Evolutionary conservation across 1,140 invertebrate genomes (phyloP).

Genomic region (Procambarus virginalis): DNA sequence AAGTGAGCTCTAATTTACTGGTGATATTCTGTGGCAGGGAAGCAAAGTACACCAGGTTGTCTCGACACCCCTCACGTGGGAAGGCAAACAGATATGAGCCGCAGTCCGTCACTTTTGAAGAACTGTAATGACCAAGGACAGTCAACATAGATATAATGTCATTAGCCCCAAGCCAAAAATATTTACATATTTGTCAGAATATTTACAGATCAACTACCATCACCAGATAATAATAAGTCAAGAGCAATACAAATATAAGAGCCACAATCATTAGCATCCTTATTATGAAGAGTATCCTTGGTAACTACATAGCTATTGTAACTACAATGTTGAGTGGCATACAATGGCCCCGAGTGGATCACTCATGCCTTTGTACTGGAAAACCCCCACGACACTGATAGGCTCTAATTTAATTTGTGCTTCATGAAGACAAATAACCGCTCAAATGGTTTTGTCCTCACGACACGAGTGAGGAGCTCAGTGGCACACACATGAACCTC

Average conservation of each 20-base stretch:
- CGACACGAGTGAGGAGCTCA: too few species aligned
- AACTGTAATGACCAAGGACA: background rate
- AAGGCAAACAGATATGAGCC: conserved; percentile 89
- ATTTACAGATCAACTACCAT: background rate
- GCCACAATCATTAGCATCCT: too few species aligned
- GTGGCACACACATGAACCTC: too few species aligned
- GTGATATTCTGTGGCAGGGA: conserved; percentile 77
- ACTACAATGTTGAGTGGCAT: too few species aligned
- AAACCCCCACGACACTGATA: too few species aligned
- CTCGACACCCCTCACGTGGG: conserved; percentile 88
- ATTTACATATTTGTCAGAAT: background rate
- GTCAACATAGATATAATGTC: background rate
- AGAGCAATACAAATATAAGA: background rate
- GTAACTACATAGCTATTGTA: too few species aligned
- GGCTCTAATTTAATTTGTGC: too few species aligned
- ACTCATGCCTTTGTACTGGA: too few species aligned
- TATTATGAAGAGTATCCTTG: too few species aligned
- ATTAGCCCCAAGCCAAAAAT: background rate
- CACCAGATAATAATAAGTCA: background rate
- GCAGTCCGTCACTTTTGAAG: conserved; percentile 85
- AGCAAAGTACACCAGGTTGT: conserved; percentile 87
- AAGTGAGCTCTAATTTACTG: conserved; percentile 80
- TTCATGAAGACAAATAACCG: too few species aligned
- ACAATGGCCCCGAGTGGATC: too few species aligned
- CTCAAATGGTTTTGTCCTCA: too few species aligned